Evolutionary conservation across 2,888 invertebrate genomes (phyloP).

Genomic region (Eristalis intricaria): DNA sequence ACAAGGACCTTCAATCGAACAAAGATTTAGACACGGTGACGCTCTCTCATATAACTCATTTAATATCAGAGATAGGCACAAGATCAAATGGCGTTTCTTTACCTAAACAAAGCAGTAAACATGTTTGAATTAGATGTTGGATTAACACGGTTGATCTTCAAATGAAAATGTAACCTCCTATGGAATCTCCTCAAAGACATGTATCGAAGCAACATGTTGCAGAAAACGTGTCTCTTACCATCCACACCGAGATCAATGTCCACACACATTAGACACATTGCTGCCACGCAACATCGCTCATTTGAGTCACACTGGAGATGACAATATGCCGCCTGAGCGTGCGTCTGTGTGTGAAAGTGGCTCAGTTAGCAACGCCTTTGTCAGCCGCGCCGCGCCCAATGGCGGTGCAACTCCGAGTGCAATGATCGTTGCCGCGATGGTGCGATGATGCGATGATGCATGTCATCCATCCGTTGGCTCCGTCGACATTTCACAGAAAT

Average conservation of each 20-base stretch:
- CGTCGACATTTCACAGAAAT: slow-evolving; percentile 64
- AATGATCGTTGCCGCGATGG: slow-evolving; percentile 62
- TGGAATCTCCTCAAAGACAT: neutral
- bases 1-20: no score
- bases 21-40: no score
- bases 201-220: neutral
- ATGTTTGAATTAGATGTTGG: no score
- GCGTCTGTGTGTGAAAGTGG: neutral
- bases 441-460: slow-evolving; percentile 49
- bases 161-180: neutral
- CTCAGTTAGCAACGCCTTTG: slow-evolving; percentile 13
- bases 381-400: neutral
- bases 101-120: no score
- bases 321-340: neutral
- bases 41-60: no score
- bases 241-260: neutral
- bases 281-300: neutral
- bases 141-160: no score
- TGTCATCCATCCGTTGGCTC: slow-evolving; percentile 45
- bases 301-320: neutral
- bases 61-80: no score
- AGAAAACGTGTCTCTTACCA: neutral
- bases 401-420: slow-evolving; percentile 30
- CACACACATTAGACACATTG: neutral
- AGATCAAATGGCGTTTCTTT: no score